Conservation (phyloP, 2,888 invertebrate species). For the Amblyjoppa proteus region DNA sequence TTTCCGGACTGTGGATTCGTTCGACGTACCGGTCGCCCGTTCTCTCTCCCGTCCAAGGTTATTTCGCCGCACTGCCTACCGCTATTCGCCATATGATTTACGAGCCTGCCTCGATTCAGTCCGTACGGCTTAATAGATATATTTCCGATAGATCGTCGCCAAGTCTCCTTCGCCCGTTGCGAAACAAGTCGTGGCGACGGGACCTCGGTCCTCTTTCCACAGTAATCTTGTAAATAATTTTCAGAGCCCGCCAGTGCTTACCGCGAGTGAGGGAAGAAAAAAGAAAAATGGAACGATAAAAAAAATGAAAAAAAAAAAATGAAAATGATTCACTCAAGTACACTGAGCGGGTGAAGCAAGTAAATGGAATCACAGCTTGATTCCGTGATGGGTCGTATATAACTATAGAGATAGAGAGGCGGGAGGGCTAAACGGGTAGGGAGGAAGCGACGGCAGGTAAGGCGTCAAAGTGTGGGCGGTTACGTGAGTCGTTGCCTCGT, state of each 20-base stretch:
- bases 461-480: constrained; percentile 74
- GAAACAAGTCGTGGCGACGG: background rate
- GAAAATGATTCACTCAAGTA: background rate
- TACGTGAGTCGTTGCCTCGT: constrained; percentile 78
- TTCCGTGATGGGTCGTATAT: background rate
- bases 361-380: constrained; percentile 3
- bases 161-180: background rate
- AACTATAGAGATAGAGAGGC: constrained; percentile 32
- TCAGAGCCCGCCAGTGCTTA: background rate
- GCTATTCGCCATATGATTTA: constrained; percentile 39
- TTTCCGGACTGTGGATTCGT: constrained; percentile 84
- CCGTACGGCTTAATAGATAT: constrained; percentile 25
- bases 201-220: background rate
- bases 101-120: constrained; percentile 17
- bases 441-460: constrained; percentile 63
- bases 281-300: background rate
- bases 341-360: background rate
- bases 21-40: constrained; percentile 75
- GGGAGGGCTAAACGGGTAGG: constrained; percentile 32
- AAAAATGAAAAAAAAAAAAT: background rate
- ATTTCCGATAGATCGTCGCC: constrained; percentile 33
- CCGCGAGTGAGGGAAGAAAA: background rate
- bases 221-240: background rate
- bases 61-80: constrained; percentile 42
- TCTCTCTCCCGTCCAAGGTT: constrained; percentile 41